A percentile compares a stretch with the other conserved stretches of the same genome.
These are phyloP conservation scores for Phasia obesa DNA, from an alignment of 2,888 invertebrate species.

Conservation along the genomic window DNA sequence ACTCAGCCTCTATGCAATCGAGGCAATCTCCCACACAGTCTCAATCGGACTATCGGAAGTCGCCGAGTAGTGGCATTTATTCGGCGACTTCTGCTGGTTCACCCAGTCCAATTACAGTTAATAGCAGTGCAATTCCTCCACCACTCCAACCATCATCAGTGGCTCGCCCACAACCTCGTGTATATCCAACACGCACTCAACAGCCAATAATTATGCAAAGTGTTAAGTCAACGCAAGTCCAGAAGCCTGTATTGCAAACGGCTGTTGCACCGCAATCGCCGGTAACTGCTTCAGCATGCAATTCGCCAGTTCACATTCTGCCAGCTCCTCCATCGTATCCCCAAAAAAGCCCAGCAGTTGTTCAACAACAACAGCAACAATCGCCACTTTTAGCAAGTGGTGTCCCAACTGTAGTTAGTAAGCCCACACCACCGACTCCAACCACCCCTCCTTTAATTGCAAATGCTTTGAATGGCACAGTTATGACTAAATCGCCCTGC, in stretches of 20 bases:
- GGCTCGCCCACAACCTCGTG: constrained; percentile 91
- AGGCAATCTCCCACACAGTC: constrained; percentile 93
- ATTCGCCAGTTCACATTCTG: constrained; percentile 81
- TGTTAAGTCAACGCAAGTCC: constrained; percentile 97
- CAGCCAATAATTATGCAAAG: constrained; percentile 98
- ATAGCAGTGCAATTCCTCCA: constrained; percentile 84
- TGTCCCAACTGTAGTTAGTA: constrained; percentile 82
- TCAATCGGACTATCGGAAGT: constrained; percentile 90
- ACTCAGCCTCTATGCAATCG: constrained; percentile 92
- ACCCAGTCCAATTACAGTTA: constrained; percentile 91
- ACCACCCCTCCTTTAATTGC: constrained; percentile 84
- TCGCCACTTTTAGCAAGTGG: constrained; percentile 83
- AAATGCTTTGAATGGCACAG: constrained; percentile 81
- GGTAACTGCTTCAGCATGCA: constrained; percentile 84
- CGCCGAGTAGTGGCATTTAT: constrained; percentile 93
- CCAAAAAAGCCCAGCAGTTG: constrained; percentile 84
- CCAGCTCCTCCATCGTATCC: constrained; percentile 92
- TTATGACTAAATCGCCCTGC: constrained; percentile 86
- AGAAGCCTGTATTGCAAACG: constrained; percentile 96
- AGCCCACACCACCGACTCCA: constrained; percentile 82
- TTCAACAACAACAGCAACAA: constrained; percentile 81
- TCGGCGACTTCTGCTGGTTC: constrained; percentile 93
- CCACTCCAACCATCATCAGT: constrained; percentile 83
- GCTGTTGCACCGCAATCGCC: constrained; percentile 96
- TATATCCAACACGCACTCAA: constrained; percentile 92